Evolutionary conservation across 2,888 invertebrate genomes (phyloP).

Genomic region (Oscheius sp.): DNA sequence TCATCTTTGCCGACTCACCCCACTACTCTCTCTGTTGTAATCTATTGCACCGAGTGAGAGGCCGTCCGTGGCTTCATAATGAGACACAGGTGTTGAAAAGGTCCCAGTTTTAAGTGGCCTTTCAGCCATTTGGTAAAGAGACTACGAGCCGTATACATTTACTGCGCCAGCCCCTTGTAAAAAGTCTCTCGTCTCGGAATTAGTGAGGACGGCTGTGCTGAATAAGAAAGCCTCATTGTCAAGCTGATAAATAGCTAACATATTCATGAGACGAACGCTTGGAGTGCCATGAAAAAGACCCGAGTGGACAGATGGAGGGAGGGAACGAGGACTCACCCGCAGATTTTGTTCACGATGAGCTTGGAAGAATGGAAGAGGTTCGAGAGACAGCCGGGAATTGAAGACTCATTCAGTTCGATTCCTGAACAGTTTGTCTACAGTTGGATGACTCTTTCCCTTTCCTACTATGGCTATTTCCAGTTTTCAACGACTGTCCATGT

Average conservation of each 20-base stretch:
- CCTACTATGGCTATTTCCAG: no score
- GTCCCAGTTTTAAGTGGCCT: slow-evolving; percentile 11
- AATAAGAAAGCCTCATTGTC: slow-evolving; percentile 3
- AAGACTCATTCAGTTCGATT: slow-evolving; percentile 48
- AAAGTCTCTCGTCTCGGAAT: neutral
- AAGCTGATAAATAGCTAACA: slow-evolving; percentile 17
- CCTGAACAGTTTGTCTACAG: slow-evolving; percentile 42
- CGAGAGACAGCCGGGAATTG: slow-evolving; percentile 64
- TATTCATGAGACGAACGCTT: slow-evolving; percentile 11
- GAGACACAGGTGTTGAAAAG: slow-evolving; percentile 33
- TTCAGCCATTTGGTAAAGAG: slow-evolving; percentile 1
- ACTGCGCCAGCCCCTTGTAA: neutral
- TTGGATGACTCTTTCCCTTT: no score
- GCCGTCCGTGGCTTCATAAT: slow-evolving; percentile 25
- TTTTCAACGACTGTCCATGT: neutral
- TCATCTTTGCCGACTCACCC: neutral
- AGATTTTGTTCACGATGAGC: slow-evolving; percentile 52
- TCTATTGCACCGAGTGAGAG: slow-evolving; percentile 22
- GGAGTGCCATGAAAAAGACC: neutral
- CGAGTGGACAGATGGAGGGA: neutral
- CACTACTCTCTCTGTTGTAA: slow-evolving; percentile 13
- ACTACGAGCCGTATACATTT: slow-evolving; percentile 13
- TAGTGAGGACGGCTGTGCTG: neutral
- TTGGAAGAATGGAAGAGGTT: slow-evolving; percentile 60
- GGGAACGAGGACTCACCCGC: slow-evolving; percentile 57